Evolutionary conservation across 1,140 invertebrate species (phyloP).

Genomic region (Branchinecta lynchi): DNA sequence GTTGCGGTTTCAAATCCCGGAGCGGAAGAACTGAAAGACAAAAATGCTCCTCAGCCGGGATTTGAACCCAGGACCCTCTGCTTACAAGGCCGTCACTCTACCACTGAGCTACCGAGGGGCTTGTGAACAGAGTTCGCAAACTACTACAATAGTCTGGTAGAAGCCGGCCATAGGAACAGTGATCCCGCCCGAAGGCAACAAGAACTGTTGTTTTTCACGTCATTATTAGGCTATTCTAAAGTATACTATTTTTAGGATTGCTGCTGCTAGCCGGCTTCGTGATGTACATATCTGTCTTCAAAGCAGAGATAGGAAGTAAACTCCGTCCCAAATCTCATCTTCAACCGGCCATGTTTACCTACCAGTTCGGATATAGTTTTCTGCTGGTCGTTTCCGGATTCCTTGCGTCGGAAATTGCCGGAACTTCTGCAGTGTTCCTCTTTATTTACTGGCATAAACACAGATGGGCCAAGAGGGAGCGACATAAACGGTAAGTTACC

Average conservation of each 20-base stretch:
- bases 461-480: neutral
- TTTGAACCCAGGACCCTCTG: too few species aligned
- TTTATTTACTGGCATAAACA: conserved; percentile 43
- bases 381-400: conserved; percentile 67
- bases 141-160: too few species aligned
- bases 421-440: conserved; percentile 67
- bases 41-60: too few species aligned
- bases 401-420: conserved; percentile 61
- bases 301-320: conserved; percentile 72
- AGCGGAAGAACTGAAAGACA: too few species aligned
- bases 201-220: too few species aligned
- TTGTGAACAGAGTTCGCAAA: too few species aligned
- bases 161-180: too few species aligned
- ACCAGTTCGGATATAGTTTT: conserved; percentile 68
- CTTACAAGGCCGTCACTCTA: too few species aligned
- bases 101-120: too few species aligned
- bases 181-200: too few species aligned
- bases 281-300: conserved; percentile 81
- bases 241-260: conserved; percentile 45
- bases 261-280: conserved; percentile 73
- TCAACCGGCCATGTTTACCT: conserved; percentile 61
- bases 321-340: conserved; percentile 55
- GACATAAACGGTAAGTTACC: neutral
- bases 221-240: too few species aligned
- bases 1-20: too few species aligned